Percentiles rank a stretch among this genome's conserved stretches.
phyloP scores from a whole-genome alignment of 2,888 invertebrate species.

The Halictus ligatus region DNA sequence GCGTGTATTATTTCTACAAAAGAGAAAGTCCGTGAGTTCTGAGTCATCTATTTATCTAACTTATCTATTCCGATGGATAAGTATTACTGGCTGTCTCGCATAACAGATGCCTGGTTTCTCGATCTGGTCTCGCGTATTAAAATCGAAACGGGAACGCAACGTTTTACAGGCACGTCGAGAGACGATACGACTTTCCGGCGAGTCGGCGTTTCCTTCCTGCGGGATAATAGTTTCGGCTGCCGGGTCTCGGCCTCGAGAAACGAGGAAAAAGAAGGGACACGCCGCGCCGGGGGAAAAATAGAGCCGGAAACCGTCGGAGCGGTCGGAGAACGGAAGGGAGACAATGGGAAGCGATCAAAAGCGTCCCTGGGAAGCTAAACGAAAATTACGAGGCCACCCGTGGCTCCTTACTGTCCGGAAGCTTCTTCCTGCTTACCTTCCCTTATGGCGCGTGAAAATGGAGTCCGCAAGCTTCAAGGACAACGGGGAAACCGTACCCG shows the following conservation, averaged over 20 bases:
- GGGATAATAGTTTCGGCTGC: constrained; percentile 45
- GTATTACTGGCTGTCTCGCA: too few relatives aligned
- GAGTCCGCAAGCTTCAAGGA: constrained; percentile 47
- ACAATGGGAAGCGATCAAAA: constrained; percentile 57
- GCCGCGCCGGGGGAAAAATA: constrained; percentile 18
- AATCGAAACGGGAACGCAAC: constrained; percentile 27
- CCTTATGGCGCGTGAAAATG: constrained; percentile 51
- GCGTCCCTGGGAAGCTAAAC: constrained; percentile 47
- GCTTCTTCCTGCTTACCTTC: constrained; percentile 35
- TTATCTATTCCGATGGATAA: too few relatives aligned
- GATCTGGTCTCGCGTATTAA: constrained; percentile 13
- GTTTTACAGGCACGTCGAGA: constrained; percentile 2
- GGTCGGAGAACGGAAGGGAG: constrained; percentile 10
- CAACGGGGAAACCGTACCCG: constrained; percentile 55
- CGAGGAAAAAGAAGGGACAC: constrained; percentile 4
- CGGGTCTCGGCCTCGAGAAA: background rate
- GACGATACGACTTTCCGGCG: constrained; percentile 31
- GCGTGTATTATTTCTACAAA: too few relatives aligned
- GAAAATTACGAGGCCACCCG: constrained; percentile 64
- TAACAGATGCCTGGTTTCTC: background rate
- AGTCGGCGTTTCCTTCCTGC: constrained; percentile 44
- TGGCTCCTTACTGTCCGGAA: constrained; percentile 41
- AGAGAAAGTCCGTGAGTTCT: too few relatives aligned
- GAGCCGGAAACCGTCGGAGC: background rate
- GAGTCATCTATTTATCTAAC: too few relatives aligned